Evolutionary conservation across 2,888 invertebrate species (phyloP).

Genomic region (Tholera decimalis): DNA sequence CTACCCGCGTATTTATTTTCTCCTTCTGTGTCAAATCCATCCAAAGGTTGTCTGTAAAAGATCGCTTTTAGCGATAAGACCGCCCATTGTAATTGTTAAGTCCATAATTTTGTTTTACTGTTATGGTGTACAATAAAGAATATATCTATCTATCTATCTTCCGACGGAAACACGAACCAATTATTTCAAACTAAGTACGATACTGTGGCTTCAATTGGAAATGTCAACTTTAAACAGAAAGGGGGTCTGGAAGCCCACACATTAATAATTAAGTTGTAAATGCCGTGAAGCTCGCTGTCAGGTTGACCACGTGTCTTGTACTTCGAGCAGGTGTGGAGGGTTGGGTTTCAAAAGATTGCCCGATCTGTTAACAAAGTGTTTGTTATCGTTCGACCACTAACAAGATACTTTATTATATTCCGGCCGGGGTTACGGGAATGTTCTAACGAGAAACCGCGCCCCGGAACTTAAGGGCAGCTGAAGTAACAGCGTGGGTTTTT

Average conservation of each 20-base stretch:
- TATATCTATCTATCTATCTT: no score
- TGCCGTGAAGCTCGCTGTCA: slow-evolving; percentile 19
- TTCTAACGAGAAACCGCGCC: no score
- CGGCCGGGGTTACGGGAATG: no score
- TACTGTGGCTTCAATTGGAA: slow-evolving; percentile 14
- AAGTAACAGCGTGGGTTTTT: no score
- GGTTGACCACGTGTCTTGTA: slow-evolving; percentile 27
- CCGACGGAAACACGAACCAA: slow-evolving; percentile 22
- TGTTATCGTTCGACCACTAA: background rate
- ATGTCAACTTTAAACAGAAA: slow-evolving; percentile 13
- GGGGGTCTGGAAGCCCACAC: background rate
- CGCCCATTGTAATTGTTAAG: no score
- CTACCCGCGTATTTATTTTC: no score
- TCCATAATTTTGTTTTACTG: no score
- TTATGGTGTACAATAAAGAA: no score
- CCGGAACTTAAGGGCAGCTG: no score
- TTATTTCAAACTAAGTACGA: background rate
- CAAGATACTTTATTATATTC: background rate
- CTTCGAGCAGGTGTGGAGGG: background rate
- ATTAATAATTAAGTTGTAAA: slow-evolving; percentile 30
- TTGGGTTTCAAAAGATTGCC: background rate
- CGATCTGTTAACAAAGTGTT: background rate
- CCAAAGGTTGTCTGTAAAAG: no score
- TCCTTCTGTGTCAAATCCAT: no score
- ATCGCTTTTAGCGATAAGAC: no score